phyloP scores from a whole-genome alignment of 1,140 invertebrate genomes.

The Trinorchestia longiramus region DNA sequence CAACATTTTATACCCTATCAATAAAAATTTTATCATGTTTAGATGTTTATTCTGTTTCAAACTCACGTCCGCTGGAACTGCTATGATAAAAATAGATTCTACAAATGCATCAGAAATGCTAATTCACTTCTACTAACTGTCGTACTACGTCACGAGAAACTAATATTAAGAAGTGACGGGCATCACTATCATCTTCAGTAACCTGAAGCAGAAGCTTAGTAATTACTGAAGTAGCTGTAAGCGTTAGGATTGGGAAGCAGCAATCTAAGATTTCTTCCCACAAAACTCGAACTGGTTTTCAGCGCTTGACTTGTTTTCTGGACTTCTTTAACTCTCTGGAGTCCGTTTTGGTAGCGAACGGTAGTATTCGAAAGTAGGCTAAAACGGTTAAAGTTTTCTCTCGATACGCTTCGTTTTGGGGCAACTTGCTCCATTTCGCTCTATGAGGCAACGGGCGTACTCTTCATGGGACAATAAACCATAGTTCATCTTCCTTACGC shows the following conservation, averaged over 20 bases:
- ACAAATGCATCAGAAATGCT: neutral
- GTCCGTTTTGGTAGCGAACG: neutral
- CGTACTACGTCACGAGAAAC: neutral
- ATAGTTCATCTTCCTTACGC: neutral
- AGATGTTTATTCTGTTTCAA: neutral
- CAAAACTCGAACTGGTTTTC: neutral
- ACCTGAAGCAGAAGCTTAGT: too few species aligned
- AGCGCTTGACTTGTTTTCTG: neutral
- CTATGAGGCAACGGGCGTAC: neutral
- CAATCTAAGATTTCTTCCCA: neutral
- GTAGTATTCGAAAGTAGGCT: neutral
- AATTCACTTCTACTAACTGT: neutral
- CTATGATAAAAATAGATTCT: neutral
- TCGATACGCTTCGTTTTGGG: neutral
- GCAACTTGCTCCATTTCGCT: neutral
- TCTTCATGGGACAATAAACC: neutral
- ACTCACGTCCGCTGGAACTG: neutral
- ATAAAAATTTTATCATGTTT: neutral
- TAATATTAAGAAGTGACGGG: neutral
- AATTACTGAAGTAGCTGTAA: too few species aligned
- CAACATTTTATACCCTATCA: neutral
- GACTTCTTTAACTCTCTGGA: neutral
- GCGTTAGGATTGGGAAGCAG: neutral
- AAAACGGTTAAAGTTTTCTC: neutral
- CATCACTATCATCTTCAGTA: neutral